Base-by-base conservation (phyloP, 1,140 invertebrate species). In the Gryon sp. region DNA sequence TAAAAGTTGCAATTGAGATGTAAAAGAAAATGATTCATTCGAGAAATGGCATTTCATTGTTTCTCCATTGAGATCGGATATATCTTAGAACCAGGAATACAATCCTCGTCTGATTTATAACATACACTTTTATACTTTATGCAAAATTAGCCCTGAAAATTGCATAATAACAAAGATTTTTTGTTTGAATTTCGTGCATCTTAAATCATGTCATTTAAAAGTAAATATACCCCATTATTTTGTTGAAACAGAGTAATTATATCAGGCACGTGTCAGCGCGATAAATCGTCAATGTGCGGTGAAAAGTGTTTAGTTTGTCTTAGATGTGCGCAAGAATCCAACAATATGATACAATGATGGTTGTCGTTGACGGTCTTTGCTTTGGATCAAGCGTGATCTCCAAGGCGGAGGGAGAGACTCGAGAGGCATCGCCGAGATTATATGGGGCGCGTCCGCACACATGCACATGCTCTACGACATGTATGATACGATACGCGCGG, bases 231-330 rank as follows among this genome's bases (percentile, higher is more conserved):
- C 40, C 40, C 41, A 73, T 63, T 53, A 59, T 65, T 32, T 4
- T 50, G 32, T 57, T 1, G 26, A 41, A 50, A 45, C 12, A 36
- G 5, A 32, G 52, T 50, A 65, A 15, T 12, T 53, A 43, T 69
- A 57, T 43, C 16, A 12, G 59, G 82, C 87, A 88, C 85, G 84
- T 87, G 87, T 84, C 83, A 78, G 78, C 73, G 82, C 86, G 83
- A 88, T 87, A 88, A 88, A 88, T 88, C 86, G 84, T 87, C 77
- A 78, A 86, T 85, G 81, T 79, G 57, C 78, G 76, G 82, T 78
- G 80, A 34, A 26, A 41, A 76, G 66, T 57, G 69, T 84, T 88
- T 84, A 70, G 75, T 84, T 88, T 85, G 81, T 82, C 86, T 87
- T 85, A 82, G 86, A 81, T 77, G 59, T 12, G 26, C 57, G 36